These are phyloP conservation scores for Trachemys scripta DNA, from an alignment of 2,113 vertebrate genomes.

Conservation along the genomic window DNA sequence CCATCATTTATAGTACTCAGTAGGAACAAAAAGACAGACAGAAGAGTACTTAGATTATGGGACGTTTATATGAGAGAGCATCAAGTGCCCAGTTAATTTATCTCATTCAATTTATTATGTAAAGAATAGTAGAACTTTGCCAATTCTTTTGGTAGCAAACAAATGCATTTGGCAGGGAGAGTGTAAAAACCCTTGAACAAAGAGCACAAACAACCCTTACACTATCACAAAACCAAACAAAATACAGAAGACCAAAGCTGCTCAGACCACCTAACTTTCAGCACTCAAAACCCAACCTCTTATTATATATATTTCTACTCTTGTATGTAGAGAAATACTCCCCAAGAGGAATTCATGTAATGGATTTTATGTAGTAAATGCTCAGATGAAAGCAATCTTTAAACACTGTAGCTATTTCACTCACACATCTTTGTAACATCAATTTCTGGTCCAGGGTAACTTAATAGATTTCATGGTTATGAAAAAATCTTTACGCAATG, in stretches of 20 bases:
- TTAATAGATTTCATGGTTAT: background rate
- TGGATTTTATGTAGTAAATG: background rate
- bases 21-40: background rate
- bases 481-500: background rate
- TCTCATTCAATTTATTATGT: background rate
- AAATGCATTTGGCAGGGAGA: background rate
- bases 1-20: background rate
- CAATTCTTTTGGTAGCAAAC: background rate
- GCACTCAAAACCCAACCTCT: background rate
- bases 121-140: background rate
- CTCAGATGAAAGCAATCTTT: background rate
- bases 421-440: background rate
- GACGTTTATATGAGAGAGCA: background rate
- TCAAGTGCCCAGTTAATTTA: background rate
- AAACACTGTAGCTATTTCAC: background rate
- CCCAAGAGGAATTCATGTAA: background rate
- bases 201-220: background rate
- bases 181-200: background rate
- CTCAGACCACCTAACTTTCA: background rate
- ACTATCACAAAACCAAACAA: background rate
- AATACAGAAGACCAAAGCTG: background rate
- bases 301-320: background rate
- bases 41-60: background rate
- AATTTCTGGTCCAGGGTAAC: background rate
- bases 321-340: background rate